Evolutionary conservation across 2,888 invertebrate genomes (phyloP).

Genomic region (Theretra japonica): DNA sequence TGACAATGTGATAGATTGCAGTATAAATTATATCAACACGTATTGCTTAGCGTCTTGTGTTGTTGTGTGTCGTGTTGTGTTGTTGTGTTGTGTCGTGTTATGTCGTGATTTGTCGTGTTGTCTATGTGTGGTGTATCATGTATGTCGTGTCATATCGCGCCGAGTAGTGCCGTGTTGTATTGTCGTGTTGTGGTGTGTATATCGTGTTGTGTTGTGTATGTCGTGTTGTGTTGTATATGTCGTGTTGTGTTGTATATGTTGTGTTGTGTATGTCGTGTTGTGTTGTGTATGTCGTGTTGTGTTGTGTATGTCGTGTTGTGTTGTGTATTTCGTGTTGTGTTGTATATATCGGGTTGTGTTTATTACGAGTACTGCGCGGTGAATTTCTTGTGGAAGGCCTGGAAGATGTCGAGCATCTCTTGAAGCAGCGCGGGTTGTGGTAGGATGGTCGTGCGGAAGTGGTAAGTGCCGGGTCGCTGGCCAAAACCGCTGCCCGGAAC

Average conservation of each 20-base stretch:
- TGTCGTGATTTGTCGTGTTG: neutral
- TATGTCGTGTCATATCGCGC: too few relatives aligned
- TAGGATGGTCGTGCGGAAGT: conserved; percentile 97
- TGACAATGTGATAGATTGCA: neutral
- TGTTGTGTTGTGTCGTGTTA: neutral
- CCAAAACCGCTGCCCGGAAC: conserved; percentile 98
- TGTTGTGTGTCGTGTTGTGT: neutral
- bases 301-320: too few relatives aligned
- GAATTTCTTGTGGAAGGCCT: conserved; percentile 93
- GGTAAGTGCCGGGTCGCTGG: conserved; percentile 96
- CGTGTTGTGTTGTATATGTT: too few relatives aligned
- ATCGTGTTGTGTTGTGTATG: too few relatives aligned
- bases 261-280: too few relatives aligned
- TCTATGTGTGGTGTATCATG: too few relatives aligned
- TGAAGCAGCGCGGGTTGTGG: conserved; percentile 93
- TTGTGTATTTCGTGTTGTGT: neutral
- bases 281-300: too few relatives aligned
- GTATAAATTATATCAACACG: neutral
- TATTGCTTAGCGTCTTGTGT: neutral
- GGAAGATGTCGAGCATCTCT: conserved; percentile 92
- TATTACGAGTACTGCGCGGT: conserved; percentile 56
- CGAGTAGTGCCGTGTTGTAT: too few relatives aligned
- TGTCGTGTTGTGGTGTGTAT: too few relatives aligned
- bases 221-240: too few relatives aligned
- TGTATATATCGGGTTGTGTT: neutral